Base-by-base conservation (phyloP, 2,888 invertebrate genomes). In the Diarsia dahlii region DNA sequence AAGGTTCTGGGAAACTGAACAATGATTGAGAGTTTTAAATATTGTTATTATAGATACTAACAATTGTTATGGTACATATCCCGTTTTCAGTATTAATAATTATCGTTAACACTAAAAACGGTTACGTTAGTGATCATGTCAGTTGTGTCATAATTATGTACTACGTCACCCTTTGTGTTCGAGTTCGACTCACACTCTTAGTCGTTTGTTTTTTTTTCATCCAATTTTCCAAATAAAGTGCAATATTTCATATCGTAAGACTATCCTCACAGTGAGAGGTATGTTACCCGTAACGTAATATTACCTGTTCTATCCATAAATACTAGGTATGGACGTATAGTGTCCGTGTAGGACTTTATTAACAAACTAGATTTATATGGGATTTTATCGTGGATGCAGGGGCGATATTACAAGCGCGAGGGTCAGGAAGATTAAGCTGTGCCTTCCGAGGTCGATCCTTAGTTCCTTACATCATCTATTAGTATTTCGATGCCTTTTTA, bases 251-350 rank as follows among this genome's bases (percentile, higher is more conserved):
- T n/a, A n/a, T 39, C n/a, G 46, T 28, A 56, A 66, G 15, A 54
- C 68, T 73, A 54, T 15, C 28, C 39, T 56, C 83, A 20, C 83
- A 62, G 82, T 74, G 0, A 63, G 83, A 62, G 78, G 78, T 69
- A 50, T 20, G 6, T 13, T 18, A 64, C 23, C 0, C 9, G 39
- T 39, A 39, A 34, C 9, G 46, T 74, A 15, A 63, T 73, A 78
- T 82, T 78, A 66, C 54, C 13, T 10, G 12, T 2, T 48, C 8
- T 58, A n/a, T 18, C 50, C 46, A 48, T 54, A 23, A 18, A 34
- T 23, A 58, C 12, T 23, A 50, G 15, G 15, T 66, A 66, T 34
- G 5, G 15, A 13, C 23, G 39, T 45, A 20, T 52, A 60, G 12
- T 69, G 1, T 48, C 3, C 18, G 9, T 50, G 28, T 52, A 54